Evolutionary conservation across 2,888 invertebrate genomes (phyloP).

Genomic region (Diachrysia chrysitis): DNA sequence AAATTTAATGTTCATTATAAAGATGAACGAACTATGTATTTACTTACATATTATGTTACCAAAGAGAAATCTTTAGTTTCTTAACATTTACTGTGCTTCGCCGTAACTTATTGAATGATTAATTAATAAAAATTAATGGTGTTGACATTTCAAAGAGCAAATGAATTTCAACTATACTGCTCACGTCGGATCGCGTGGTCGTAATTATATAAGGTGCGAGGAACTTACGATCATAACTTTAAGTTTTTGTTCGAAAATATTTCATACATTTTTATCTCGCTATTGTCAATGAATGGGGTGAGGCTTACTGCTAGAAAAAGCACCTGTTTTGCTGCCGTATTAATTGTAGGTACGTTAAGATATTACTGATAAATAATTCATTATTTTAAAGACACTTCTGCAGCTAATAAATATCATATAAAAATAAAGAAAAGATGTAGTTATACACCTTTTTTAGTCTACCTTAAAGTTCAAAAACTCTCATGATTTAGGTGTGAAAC

Average conservation of each 20-base stretch:
- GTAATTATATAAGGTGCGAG: slow-evolving; percentile 44
- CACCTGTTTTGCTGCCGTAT: slow-evolving; percentile 5
- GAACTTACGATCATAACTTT: slow-evolving; percentile 26
- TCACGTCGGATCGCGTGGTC: slow-evolving; percentile 28
- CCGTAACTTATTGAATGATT: slow-evolving; percentile 17
- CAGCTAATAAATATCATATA: neutral
- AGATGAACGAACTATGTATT: no score
- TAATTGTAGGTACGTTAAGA: slow-evolving; percentile 13
- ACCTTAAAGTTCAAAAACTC: slow-evolving; percentile 47
- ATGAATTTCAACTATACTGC: slow-evolving; percentile 54
- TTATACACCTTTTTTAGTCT: neutral
- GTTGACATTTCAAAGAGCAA: slow-evolving; percentile 57
- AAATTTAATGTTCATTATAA: no score
- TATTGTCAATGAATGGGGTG: slow-evolving; percentile 22
- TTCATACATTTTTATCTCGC: slow-evolving; percentile 27
- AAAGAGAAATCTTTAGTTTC: neutral
- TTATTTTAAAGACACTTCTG: neutral
- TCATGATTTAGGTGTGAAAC: slow-evolving; percentile 56
- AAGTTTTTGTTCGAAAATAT: slow-evolving; percentile 37
- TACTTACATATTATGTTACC: no score
- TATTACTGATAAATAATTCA: slow-evolving; percentile 22
- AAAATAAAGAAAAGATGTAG: neutral
- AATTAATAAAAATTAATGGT: slow-evolving; percentile 38
- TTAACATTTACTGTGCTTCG: slow-evolving; percentile 15
- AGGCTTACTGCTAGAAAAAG: neutral